A percentile compares a stretch with the other conserved stretches of the same genome.
Conservation (phyloP, 92 coral and sea anemone genomes). For the Epizoanthus rinbou region DNA sequence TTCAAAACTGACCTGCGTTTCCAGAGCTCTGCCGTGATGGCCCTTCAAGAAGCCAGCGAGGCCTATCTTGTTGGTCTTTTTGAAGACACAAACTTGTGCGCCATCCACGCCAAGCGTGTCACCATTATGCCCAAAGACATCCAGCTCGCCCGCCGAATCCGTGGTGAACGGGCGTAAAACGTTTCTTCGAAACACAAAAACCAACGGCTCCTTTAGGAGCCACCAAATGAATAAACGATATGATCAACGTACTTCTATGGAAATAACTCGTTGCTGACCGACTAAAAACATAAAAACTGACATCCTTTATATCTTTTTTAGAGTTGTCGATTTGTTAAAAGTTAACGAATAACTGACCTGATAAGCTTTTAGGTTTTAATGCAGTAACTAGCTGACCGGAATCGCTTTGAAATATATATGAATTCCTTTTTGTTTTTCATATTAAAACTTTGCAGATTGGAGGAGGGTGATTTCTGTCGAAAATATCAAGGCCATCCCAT, state of each 20-base stretch:
- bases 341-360: slow-evolving; percentile 12
- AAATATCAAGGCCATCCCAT: slow-evolving; percentile 32
- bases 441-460: slow-evolving; percentile 15
- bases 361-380: slow-evolving; percentile 4
- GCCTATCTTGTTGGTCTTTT: slow-evolving; percentile 99
- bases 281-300: background rate
- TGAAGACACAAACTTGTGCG: slow-evolving; percentile 99
- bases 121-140: slow-evolving; percentile 99
- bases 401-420: slow-evolving; percentile 17
- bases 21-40: slow-evolving; percentile 99
- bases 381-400: slow-evolving; percentile 17
- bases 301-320: background rate
- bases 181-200: too few relatives aligned
- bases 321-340: slow-evolving; percentile 23
- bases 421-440: background rate
- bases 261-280: slow-evolving; percentile 22
- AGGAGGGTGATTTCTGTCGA: slow-evolving; percentile 31
- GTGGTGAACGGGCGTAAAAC: slow-evolving; percentile 87
- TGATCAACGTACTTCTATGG: slow-evolving; percentile 10
- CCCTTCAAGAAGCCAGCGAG: slow-evolving; percentile 99
- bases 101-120: slow-evolving; percentile 99
- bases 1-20: slow-evolving; percentile 98
- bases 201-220: slow-evolving; percentile 76
- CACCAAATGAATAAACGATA: slow-evolving; percentile 46
- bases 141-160: slow-evolving; percentile 99